Base-by-base conservation (phyloP, 2,888 invertebrate genomes). In the Drosophila peninsularis region DNA sequence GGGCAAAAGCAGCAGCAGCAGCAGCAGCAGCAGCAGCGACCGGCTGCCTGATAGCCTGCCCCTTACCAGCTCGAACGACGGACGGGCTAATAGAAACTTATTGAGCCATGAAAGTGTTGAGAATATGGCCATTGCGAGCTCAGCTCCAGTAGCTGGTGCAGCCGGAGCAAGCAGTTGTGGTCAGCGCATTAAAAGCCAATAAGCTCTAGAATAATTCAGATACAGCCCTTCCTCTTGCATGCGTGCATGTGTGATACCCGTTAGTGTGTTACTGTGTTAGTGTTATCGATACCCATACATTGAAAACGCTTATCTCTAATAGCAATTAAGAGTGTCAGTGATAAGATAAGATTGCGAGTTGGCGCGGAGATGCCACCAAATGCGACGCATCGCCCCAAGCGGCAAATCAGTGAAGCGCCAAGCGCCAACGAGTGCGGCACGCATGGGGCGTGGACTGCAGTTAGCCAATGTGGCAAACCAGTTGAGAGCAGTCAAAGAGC, bases 91-190 rank as follows among this genome's bases (percentile, higher is more conserved):
- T 87, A 81, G 76, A 78, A 89, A 90, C 84, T 82, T 87, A 87
- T 87, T 78, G 77, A 82, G 74, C 88, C 89, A 88, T 88, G 86
- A 75, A 89, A 82, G 88, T 89, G 89, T 84, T 87, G 89, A 86
- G 88, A 87, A 67, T 73, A 75, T 78, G 63, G 70, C 66, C 36
- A 75, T 42, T 58, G 45, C 49, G 55, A 55, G n/a, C 21, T 44
- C 63, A 27, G 17, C 37, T 14, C 9, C 45, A 36, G 27, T 54
- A 21, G 41, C 52, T 11, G 34, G 41, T 54, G 63, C 21, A 41
- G 30, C 14, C 17, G 17, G 50, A 36, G 34, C 60, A 53, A 62
- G 60, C 68, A 58, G 64, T 68, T 66, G 63, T 74, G 64, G 71
- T 17, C 55, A 49, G 70, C 70, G 65, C 72, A 87, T 82, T 89